Evolutionary conservation across 2,888 invertebrate species (phyloP).

Genomic region (Physocephala rufipes): DNA sequence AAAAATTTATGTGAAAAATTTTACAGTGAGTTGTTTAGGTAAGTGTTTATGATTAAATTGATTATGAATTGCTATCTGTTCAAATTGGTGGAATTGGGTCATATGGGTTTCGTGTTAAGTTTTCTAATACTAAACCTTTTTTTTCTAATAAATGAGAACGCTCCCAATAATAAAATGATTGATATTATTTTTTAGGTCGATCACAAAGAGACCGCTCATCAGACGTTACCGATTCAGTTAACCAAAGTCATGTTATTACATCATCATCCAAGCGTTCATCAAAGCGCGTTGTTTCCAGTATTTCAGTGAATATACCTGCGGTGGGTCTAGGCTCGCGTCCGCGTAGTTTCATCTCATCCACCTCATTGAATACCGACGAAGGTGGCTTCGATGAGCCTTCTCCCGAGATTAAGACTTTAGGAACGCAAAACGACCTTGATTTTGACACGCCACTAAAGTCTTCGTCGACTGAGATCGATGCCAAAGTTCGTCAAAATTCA

Average conservation of each 20-base stretch:
- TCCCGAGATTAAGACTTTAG: constrained; percentile 74
- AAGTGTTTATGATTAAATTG: not conserved
- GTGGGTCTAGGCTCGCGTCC: constrained; percentile 72
- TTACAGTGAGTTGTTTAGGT: not conserved
- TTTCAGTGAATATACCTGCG: constrained; percentile 72
- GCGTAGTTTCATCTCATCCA: constrained; percentile 74
- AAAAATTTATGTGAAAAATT: not conserved
- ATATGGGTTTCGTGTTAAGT: too few relatives aligned
- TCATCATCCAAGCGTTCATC: constrained; percentile 59
- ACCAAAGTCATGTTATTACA: constrained; percentile 49
- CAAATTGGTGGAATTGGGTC: not conserved
- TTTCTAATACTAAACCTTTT: not conserved
- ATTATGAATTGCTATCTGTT: too few relatives aligned
- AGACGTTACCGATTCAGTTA: constrained; percentile 28
- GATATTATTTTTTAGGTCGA: constrained; percentile 52
- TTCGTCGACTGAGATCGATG: constrained; percentile 35
- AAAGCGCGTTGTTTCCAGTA: constrained; percentile 70
- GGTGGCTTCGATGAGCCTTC: constrained; percentile 79
- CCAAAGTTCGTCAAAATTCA: not conserved
- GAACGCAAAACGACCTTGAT: constrained; percentile 55
- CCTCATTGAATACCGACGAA: constrained; percentile 73
- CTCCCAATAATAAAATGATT: not conserved
- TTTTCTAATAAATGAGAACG: not conserved
- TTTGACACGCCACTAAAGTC: constrained; percentile 52
- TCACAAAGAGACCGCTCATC: constrained; percentile 46